Base-by-base conservation (phyloP, 2,113 vertebrate genomes). In the Vireo altiloquus region DNA sequence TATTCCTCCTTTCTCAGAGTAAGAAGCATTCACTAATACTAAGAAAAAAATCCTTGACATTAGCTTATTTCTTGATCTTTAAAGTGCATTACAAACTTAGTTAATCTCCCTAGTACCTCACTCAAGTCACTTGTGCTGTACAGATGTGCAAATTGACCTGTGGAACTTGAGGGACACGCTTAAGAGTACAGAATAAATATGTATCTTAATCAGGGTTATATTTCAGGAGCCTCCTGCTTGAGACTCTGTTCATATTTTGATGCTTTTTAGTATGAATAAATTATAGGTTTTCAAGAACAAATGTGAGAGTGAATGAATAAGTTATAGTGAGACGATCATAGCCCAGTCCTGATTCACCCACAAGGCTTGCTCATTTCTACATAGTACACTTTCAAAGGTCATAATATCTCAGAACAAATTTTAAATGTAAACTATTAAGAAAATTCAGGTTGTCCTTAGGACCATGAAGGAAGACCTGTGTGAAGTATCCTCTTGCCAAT, bases 211-310 rank as follows among this genome's bases (percentile, higher is more conserved):
- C n/a, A 79, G 39, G 60, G 42, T 54, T 72, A 69, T 23, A 85
- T 89, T 95, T 79, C 84, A 79, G 30, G 4, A 87, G 3, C 16
- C 20, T 85, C 18, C 81, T 91, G 4, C 35, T 60, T 76, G 30
- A 87, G 31, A 11, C 8, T 33, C 23, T 76, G 42, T 57, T 95
- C 69, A 53, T 46, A 56, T 49, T 76, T 57, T 85, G 66, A 80
- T 85, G 57, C 37, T 84, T 97, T 94, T 94, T 4, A 7, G 35
- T 65, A 91, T 92, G 37, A 96, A 96, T 94, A 95, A 96, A 92
- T 92, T 46, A 91, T 47, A 79, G 23, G 21, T 69, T 90, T 85
- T 91, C 57, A 87, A 87, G 89, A 94, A 90, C 47, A 94, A 85
- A 85, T 82, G 74, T 82, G 37, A 82, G 53, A 71, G 23, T 49